Base-by-base conservation (phyloP, 2,113 vertebrate species). In the Corythaeola cristata region DNA sequence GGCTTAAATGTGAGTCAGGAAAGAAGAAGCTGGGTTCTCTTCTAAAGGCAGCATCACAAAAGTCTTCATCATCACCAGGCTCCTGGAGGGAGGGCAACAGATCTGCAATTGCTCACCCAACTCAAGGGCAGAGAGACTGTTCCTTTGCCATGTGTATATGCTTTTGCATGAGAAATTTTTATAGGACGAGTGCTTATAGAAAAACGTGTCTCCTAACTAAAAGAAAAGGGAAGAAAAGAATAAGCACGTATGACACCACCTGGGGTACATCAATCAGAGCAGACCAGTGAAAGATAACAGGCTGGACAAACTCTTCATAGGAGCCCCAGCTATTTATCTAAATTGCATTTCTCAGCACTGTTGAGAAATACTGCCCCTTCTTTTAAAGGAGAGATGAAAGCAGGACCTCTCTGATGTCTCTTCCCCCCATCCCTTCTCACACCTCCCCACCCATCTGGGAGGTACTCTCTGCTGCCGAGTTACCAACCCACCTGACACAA, bases 1-100 rank as follows among this genome's bases (percentile, higher is more conserved):
- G 59, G 90, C 7, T 94, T 92, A 55, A 84, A 94, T 6, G 35
- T 41, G 49, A 85, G 55, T 21, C 20, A 72, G 17, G 10, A 91
- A 75, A 26, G 80, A 32, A 93, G 74, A 84, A 94, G 87, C 30
- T 76, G 19, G 15, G 30, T 52, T 89, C 76, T 74, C 18, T 23
- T 64, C 78, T 67, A 95, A 95, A 97, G 72, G 83, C 80, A 90
- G 58, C 59, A 39, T 8, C 56, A 72, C 76, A 62, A 94, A 77
- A 79, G 47, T 26, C 21, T 89, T 73, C 49, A 35, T 37, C 59
- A 45, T 27, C 45, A 49, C 20, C 53, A 81, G 47, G 59, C 18
- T 83, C 56, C 52, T 22, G 50, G 66, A 39, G 41, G 35, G 90
- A 88, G 55, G 55, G 55, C 4, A 12, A 39, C 30, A 74, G 14